Conservation (phyloP, 1,140 invertebrate genomes). For the Drosophila kepulauana region DNA sequence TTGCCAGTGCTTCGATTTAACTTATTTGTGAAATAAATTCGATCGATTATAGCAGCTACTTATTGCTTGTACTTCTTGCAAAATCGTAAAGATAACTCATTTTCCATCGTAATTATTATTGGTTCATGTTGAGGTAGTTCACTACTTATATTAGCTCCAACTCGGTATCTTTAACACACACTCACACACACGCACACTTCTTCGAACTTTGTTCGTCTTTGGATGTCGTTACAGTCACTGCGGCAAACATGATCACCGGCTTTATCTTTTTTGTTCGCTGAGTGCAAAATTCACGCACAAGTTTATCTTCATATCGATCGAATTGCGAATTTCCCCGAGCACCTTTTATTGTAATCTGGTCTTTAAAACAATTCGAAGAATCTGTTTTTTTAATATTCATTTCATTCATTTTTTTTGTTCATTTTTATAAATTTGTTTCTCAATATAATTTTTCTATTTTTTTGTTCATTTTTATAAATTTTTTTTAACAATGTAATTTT, state of each 20-base stretch:
- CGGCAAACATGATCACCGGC: conserved; percentile 6
- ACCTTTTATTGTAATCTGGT: no score
- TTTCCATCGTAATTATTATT: conserved; percentile 47
- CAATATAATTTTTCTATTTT: no score
- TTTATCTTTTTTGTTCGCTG: no score
- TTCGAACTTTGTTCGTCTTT: conserved; percentile 31
- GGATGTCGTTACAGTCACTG: neutral
- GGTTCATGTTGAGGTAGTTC: conserved; percentile 79
- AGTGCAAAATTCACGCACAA: no score
- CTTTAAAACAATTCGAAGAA: no score
- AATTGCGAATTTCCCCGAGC: no score
- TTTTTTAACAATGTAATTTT: no score
- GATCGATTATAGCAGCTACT: conserved; percentile 13
- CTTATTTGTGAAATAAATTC: conserved; percentile 36
- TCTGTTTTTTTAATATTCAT: no score
- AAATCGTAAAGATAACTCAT: conserved; percentile 72
- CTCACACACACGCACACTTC: neutral
- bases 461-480: no score
- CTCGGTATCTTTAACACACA: neutral
- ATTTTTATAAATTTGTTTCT: no score
- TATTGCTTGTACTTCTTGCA: conserved; percentile 46
- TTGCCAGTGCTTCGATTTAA: conserved; percentile 31
- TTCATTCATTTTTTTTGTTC: no score
- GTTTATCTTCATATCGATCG: no score
- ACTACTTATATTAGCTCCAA: neutral